A percentile compares a stretch with the other conserved stretches of the same genome.
Evolutionary conservation across 1,140 invertebrate genomes (phyloP).

Genomic region (Neodiprion pinetum): DNA sequence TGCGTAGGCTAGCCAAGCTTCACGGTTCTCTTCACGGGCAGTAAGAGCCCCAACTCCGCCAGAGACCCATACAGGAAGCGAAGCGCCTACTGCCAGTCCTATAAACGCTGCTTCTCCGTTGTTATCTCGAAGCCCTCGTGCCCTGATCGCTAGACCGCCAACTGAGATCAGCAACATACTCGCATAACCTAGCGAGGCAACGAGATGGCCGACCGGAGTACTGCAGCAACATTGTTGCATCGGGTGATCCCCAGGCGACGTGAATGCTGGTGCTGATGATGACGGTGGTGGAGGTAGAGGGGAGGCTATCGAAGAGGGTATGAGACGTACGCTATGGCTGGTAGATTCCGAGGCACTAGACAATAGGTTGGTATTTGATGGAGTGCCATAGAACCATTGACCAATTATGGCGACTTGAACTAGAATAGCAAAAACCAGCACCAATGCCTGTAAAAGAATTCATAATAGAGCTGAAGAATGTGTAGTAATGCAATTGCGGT

Average conservation of each 20-base stretch:
- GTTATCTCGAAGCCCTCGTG: conserved; percentile 89
- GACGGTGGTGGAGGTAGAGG: too few species aligned
- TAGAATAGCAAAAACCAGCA: conserved; percentile 88
- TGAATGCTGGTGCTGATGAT: background rate
- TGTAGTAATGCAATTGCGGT: background rate
- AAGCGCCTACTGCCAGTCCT: conserved; percentile 81
- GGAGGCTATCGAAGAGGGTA: too few species aligned
- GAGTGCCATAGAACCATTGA: conserved; percentile 76
- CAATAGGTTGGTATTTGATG: too few species aligned
- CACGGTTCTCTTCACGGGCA: conserved; percentile 77
- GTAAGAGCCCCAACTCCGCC: conserved; percentile 70
- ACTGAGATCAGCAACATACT: conserved; percentile 85
- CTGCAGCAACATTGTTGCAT: conserved; percentile 41
- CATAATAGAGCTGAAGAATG: background rate
- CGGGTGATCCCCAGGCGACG: background rate
- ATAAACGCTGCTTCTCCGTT: conserved; percentile 90
- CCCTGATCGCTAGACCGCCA: conserved; percentile 81
- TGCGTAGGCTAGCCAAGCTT: conserved; percentile 89
- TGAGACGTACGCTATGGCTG: background rate
- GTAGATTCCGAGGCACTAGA: background rate
- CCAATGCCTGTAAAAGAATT: conserved; percentile 67
- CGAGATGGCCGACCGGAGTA: conserved; percentile 54
- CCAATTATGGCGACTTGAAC: conserved; percentile 89
- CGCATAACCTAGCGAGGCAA: conserved; percentile 69
- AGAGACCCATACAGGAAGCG: conserved; percentile 86